These are phyloP conservation scores for Heteromurus nitidus DNA, from an alignment of 2,888 invertebrate species.

Conservation along the genomic window DNA sequence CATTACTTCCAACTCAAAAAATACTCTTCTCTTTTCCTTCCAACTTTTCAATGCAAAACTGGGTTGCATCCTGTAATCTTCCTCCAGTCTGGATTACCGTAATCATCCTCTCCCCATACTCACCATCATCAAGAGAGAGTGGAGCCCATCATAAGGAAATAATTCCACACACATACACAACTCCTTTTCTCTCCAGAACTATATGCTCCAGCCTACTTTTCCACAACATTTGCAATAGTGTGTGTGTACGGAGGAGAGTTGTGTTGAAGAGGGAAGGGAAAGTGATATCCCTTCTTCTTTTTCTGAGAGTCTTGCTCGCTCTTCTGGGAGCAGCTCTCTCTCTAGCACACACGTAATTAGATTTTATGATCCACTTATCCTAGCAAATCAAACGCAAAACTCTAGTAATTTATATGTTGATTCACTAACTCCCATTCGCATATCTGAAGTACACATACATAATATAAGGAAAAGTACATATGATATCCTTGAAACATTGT, in stretches of 20 bases:
- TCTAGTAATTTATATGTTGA: slow-evolving; percentile 49
- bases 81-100: background rate
- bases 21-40: background rate
- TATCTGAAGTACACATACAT: no score
- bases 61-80: background rate
- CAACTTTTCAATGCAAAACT: background rate
- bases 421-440: no score
- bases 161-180: background rate
- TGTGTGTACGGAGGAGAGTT: no score
- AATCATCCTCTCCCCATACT: background rate
- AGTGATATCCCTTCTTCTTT: no score
- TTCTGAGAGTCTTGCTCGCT: no score
- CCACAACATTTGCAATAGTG: no score
- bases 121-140: no score
- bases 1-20: no score
- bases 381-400: slow-evolving; percentile 59
- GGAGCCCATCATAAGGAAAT: background rate
- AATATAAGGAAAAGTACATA: no score
- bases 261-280: background rate
- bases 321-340: background rate
- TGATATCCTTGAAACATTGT: no score
- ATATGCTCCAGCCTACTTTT: background rate
- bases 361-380: slow-evolving; percentile 59
- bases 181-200: background rate
- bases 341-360: slow-evolving; percentile 52